Conservation (phyloP, 2,797 vertebrate species). For the Amniataba percoides region DNA sequence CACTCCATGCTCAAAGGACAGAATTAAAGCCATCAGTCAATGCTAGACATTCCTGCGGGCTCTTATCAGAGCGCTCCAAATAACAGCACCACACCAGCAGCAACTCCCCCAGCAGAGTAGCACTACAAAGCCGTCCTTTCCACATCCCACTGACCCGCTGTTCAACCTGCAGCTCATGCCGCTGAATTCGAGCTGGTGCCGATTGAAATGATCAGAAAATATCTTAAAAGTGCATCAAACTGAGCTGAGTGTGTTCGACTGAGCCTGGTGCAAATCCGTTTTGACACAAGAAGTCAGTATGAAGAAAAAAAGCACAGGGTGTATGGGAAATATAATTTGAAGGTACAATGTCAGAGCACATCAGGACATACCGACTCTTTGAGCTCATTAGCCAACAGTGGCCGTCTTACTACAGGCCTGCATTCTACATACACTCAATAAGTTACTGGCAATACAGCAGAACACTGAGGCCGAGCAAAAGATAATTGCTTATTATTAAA, state of each 20-base stretch:
- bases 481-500: conserved; percentile 39
- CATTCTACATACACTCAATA: conserved; percentile 21
- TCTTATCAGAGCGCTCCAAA: conserved; percentile 75
- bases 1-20: conserved; percentile 52
- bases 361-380: conserved; percentile 29
- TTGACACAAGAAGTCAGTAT: conserved; percentile 30
- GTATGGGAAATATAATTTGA: conserved; percentile 30
- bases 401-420: neutral
- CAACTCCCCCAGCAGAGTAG: conserved; percentile 41
- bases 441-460: conserved; percentile 13
- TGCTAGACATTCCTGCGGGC: conserved; percentile 72
- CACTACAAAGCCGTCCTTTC: conserved; percentile 41
- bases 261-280: neutral
- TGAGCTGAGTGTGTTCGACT: neutral
- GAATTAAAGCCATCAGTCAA: conserved; percentile 77
- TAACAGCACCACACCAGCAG: conserved; percentile 62
- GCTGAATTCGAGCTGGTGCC: neutral
- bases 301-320: conserved; percentile 7
- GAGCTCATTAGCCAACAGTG: conserved; percentile 37
- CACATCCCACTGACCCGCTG: conserved; percentile 71
- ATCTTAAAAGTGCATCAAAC: neutral
- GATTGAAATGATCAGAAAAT: conserved; percentile 13
- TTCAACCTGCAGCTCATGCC: conserved; percentile 44
- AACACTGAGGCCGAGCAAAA: conserved; percentile 14
- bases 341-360: conserved; percentile 21